A percentile compares a stretch with the other conserved stretches of the same genome.
Evolutionary conservation across 2,113 vertebrate species (phyloP).

Genomic region (Dipodomys ordii): DNA sequence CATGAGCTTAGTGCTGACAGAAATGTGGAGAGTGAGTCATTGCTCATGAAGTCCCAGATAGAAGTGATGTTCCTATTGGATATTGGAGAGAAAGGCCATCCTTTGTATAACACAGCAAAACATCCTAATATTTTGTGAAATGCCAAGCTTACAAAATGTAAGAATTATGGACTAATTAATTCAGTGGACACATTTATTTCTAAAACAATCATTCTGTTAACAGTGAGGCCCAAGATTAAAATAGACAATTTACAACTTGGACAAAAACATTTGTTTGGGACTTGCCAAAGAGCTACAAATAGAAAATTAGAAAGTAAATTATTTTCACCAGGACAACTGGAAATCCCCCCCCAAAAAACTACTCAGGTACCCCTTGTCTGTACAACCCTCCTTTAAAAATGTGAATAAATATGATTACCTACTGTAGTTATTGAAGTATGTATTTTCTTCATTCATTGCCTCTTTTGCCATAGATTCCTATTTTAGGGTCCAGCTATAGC

Average conservation of each 20-base stretch:
- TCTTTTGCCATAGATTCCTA: background rate
- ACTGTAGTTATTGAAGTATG: background rate
- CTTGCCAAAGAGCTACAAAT: background rate
- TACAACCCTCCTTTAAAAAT: background rate
- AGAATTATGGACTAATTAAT: background rate
- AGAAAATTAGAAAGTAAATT: background rate
- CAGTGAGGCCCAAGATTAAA: no score
- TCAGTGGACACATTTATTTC: background rate
- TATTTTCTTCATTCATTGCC: background rate
- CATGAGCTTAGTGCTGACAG: background rate
- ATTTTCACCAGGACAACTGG: background rate
- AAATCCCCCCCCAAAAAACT: background rate
- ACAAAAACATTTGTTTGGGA: background rate
- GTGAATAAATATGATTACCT: background rate
- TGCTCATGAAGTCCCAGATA: background rate
- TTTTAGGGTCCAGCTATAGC: background rate
- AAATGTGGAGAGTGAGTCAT: background rate
- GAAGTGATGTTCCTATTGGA: background rate
- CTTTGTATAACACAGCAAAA: background rate
- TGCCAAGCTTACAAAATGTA: background rate
- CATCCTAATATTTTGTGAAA: background rate
- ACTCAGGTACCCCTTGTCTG: background rate
- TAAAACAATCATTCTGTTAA: no score
- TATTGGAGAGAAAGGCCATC: no score
- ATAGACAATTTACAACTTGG: background rate